phyloP scores from a whole-genome alignment of 2,797 vertebrate species.

The Myotis pilosus region DNA sequence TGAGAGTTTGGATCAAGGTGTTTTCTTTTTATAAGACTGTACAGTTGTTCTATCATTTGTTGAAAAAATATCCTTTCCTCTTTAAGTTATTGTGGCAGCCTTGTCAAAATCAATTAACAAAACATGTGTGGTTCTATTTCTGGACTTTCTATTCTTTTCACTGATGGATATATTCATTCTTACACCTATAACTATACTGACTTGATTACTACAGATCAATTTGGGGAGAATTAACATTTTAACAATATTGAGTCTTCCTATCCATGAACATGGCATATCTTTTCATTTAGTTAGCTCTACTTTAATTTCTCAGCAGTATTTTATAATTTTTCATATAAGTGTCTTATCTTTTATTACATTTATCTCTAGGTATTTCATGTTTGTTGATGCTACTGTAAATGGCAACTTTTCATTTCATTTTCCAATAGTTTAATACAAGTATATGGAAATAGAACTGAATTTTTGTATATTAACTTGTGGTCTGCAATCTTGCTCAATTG shows the following conservation, averaged over 20 bases:
- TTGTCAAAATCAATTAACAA: background rate
- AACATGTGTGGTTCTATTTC: background rate
- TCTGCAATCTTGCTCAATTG: background rate
- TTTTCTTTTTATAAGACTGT: background rate
- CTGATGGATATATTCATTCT: background rate
- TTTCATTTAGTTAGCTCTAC: slow-evolving; percentile 5
- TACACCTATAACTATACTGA: background rate
- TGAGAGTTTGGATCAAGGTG: background rate
- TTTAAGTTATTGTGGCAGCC: background rate
- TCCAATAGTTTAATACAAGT: background rate
- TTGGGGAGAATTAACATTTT: slow-evolving; percentile 15
- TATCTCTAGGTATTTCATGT: background rate
- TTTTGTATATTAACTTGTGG: background rate
- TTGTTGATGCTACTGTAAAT: slow-evolving; percentile 3
- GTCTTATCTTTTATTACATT: slow-evolving; percentile 24
- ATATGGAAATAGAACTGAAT: background rate
- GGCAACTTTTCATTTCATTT: background rate
- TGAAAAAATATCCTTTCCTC: slow-evolving; percentile 7
- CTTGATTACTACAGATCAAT: background rate
- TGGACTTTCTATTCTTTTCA: background rate
- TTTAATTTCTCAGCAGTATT: slow-evolving; percentile 18
- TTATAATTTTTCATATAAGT: background rate
- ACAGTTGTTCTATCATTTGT: background rate
- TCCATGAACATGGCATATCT: background rate
- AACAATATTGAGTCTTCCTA: background rate